These are phyloP conservation scores for Marmota monax DNA, from an alignment of 2,113 vertebrate species.

Conservation along the genomic window DNA sequence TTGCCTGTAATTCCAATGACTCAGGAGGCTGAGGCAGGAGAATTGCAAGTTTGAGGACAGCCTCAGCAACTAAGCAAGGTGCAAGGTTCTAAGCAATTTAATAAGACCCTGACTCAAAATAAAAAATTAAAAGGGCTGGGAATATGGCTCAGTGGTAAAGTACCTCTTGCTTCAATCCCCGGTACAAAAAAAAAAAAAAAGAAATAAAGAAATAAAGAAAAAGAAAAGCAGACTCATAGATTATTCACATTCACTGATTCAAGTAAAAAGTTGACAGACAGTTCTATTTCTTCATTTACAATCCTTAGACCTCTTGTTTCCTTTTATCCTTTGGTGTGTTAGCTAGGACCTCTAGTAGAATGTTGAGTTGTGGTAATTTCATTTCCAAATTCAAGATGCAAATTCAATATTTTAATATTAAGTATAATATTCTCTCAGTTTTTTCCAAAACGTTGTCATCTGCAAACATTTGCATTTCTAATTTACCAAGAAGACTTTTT, in stretches of 20 bases:
- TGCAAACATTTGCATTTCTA: slow-evolving; percentile 20
- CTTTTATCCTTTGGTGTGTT: background rate
- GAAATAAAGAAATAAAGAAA: no score
- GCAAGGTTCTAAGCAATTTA: no score
- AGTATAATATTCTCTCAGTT: background rate
- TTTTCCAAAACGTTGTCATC: background rate
- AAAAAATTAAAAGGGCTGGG: no score
- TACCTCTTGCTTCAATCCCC: no score
- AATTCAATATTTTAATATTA: background rate
- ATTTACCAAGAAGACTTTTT: background rate
- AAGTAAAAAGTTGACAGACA: background rate
- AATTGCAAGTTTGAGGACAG: no score
- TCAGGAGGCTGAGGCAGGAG: no score
- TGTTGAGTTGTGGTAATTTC: background rate
- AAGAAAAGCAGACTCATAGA: background rate
- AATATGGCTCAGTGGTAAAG: no score
- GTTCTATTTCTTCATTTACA: slow-evolving; percentile 3
- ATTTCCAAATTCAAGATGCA: background rate
- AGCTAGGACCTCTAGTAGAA: background rate
- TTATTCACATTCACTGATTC: background rate
- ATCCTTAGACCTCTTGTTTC: background rate
- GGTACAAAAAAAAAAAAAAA: no score
- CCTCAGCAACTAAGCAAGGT: no score
- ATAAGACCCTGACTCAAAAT: no score
- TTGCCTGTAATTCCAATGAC: no score